Conservation (phyloP, 2,113 vertebrate species). For the Indicator indicator region DNA sequence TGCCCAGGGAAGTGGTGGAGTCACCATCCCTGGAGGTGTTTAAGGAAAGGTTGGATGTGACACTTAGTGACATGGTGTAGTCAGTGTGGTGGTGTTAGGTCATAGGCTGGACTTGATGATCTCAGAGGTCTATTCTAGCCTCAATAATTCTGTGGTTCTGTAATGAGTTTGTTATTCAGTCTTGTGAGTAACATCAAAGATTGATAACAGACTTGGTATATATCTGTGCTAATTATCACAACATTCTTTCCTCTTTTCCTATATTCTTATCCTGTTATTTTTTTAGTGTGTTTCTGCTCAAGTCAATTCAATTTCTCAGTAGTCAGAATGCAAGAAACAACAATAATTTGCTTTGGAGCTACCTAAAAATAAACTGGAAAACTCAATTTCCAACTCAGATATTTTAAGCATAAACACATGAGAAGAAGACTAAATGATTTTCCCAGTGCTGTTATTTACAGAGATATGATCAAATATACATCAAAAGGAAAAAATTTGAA, state of each 20-base stretch:
- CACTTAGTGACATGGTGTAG: no score
- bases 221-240: conserved; percentile 56
- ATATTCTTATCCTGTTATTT: conserved; percentile 48
- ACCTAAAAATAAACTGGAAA: conserved; percentile 68
- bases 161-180: conserved; percentile 27
- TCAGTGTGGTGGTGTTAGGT: no score
- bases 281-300: conserved; percentile 60
- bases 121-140: no score
- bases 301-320: conserved; percentile 70
- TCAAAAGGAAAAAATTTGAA: not conserved
- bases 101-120: no score
- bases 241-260: conserved; percentile 16
- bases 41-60: no score
- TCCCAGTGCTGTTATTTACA: conserved; percentile 41
- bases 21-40: no score
- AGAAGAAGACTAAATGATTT: conserved; percentile 59
- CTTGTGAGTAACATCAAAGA: conserved; percentile 16
- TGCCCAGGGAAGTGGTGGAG: no score
- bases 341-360: conserved; percentile 55
- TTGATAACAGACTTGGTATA: not conserved
- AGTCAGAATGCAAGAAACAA: conserved; percentile 52
- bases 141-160: no score
- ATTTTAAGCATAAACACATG: conserved; percentile 62
- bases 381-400: conserved; percentile 70
- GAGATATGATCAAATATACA: not conserved